Conservation (phyloP, 1,140 invertebrate species). For the Mercenaria mercenaria region DNA sequence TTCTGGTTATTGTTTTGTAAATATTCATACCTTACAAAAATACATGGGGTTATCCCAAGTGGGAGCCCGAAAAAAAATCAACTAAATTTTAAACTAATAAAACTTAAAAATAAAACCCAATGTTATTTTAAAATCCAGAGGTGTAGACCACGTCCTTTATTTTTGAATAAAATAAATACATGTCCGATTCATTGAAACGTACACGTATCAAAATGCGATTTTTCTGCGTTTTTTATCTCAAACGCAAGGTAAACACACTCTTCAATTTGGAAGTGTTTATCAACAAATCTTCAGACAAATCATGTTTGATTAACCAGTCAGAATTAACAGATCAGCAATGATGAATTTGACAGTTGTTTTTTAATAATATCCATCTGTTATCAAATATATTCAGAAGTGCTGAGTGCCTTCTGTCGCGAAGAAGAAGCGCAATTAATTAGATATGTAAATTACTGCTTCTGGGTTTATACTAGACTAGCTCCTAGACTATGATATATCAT, state of each 20-base stretch:
- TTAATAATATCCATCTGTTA: conserved; percentile 36
- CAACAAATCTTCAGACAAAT: conserved; percentile 52
- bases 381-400: conserved; percentile 31
- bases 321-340: conserved; percentile 39
- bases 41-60: no score
- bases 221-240: conserved; percentile 40
- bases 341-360: conserved; percentile 46
- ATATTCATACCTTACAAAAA: no score
- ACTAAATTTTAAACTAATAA: no score
- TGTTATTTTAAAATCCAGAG: conserved; percentile 14
- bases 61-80: no score
- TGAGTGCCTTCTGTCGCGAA: not conserved
- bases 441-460: conserved; percentile 20
- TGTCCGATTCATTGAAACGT: conserved; percentile 51
- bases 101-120: not conserved
- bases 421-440: conserved; percentile 42
- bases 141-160: not conserved
- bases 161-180: conserved; percentile 16
- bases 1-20: no score
- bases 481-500: no score
- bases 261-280: conserved; percentile 59
- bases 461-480: no score
- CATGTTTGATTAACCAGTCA: conserved; percentile 62
- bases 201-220: conserved; percentile 48
- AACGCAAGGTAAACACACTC: not conserved